These are phyloP conservation scores for Malachius bipustulatus DNA, from an alignment of 2,888 invertebrate genomes.

Conservation along the genomic window DNA sequence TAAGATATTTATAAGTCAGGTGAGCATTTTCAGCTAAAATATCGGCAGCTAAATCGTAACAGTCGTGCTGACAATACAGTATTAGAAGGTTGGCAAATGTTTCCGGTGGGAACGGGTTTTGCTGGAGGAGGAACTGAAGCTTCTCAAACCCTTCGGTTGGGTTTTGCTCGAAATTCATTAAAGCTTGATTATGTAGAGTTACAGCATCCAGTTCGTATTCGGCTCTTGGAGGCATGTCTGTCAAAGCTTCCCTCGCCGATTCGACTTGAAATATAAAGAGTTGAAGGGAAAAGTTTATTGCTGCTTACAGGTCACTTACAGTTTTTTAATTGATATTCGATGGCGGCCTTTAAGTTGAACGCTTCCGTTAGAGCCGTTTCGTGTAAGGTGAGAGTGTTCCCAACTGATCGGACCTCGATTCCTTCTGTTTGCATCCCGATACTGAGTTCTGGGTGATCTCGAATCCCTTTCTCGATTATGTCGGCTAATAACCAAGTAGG, in stretches of 20 bases:
- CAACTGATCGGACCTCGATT: conserved; percentile 86
- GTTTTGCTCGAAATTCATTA: conserved; percentile 71
- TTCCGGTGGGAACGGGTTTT: conserved; percentile 94
- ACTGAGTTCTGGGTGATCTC: conserved; percentile 93
- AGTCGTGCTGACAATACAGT: conserved; percentile 93
- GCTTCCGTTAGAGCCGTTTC: conserved; percentile 96
- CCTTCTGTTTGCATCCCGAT: conserved; percentile 96
- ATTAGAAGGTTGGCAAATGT: conserved; percentile 92
- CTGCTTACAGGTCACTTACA: conserved; percentile 36
- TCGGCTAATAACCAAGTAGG: conserved; percentile 49
- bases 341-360: conserved; percentile 95
- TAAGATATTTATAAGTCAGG: conserved; percentile 87
- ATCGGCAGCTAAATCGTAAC: conserved; percentile 95
- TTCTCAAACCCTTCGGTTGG: conserved; percentile 92
- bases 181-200: conserved; percentile 92
- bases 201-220: conserved; percentile 97
- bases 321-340: conserved; percentile 89
- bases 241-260: conserved; percentile 74
- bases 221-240: conserved; percentile 84
- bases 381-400: conserved; percentile 86
- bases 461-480: conserved; percentile 91
- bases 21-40: conserved; percentile 95
- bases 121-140: conserved; percentile 83
- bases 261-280: too few relatives aligned
- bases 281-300: too few relatives aligned